phyloP scores from a whole-genome alignment of 2,113 vertebrate species.

The Strigops habroptila region DNA sequence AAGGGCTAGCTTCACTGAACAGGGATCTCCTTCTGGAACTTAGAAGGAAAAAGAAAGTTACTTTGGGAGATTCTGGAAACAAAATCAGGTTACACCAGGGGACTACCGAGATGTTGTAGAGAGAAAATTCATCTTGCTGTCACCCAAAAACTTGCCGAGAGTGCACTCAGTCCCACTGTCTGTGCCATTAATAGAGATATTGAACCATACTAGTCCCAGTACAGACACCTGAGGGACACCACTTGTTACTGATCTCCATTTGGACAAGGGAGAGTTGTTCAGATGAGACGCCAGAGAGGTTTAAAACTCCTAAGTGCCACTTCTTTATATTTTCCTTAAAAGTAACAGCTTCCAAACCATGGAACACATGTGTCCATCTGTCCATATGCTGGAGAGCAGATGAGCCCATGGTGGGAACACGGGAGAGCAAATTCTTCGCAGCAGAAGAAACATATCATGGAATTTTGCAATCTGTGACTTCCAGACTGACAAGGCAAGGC shows the following conservation, averaged over 20 bases:
- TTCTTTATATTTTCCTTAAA: neutral
- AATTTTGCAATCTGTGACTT: neutral
- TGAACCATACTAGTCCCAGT: too few species aligned
- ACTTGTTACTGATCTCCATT: neutral
- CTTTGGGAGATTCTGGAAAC: neutral
- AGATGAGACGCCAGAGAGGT: neutral
- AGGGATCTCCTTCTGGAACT: neutral
- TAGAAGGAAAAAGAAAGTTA: neutral
- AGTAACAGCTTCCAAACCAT: neutral
- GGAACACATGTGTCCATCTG: accelerated
- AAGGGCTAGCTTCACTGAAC: neutral
- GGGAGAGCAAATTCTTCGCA: neutral
- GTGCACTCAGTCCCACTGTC: too few species aligned
- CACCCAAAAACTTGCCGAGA: neutral
- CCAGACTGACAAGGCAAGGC: neutral
- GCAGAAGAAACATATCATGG: neutral
- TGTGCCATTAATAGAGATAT: neutral
- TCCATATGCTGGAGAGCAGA: neutral
- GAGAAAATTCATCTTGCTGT: neutral
- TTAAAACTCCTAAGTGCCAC: neutral
- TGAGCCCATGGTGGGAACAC: neutral
- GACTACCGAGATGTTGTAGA: neutral
- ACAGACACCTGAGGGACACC: neutral
- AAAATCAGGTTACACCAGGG: neutral
- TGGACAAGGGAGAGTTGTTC: neutral